Evolutionary conservation across 2,888 invertebrate species (phyloP), one percentile per base, ranked within the genome.

Genomic region (Phortica magna): DNA sequence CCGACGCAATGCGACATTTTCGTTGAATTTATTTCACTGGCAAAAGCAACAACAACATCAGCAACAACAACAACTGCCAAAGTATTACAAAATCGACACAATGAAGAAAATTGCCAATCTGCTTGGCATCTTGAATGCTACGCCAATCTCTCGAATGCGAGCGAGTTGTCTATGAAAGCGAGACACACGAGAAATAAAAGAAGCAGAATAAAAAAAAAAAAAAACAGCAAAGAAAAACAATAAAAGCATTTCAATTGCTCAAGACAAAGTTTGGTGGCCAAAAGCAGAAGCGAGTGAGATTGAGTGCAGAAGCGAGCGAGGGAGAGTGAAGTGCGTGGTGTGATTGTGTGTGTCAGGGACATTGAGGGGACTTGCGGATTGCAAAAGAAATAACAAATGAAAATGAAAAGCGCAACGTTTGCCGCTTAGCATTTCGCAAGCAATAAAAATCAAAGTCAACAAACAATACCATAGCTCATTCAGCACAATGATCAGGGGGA

Each of bases 401-500:
- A 76, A 72, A 65, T 65, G 72, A 76, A 72, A 76, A 73, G 74
- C 80, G 82, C 79, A 65, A 42, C 74, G 67, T 74, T 31, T 74
- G 55, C n/a, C 67, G 74, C 65, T 74, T 67, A 65, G 57, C 77
- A 77, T 80, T 76, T 80, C 79, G 71, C 89, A 87, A 84, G 87
- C 88, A 88, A 89, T 89, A 87, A 89, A 89, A 88, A 85, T 87
- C 88, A 89, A 89, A 88, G 84, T 89, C 87, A 87, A 88, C 85
- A 88, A 83, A 84, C 85, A 83, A 83, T 84, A 82, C 82, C 77
- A 74, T 79, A 67, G 42, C 65, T 64, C 65, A 65, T 39, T 39
- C 39, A 65, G 1, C 67, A 31, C n/a, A 7, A 12, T 19, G n/a
- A n/a, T n/a, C n/a, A n/a, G n/a, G n/a, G n/a, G n/a, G n/a, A n/a